Percentiles rank a stretch among this genome's conserved stretches.
phyloP scores from a whole-genome alignment of 2,113 vertebrate species.

The Symphodus melops region DNA sequence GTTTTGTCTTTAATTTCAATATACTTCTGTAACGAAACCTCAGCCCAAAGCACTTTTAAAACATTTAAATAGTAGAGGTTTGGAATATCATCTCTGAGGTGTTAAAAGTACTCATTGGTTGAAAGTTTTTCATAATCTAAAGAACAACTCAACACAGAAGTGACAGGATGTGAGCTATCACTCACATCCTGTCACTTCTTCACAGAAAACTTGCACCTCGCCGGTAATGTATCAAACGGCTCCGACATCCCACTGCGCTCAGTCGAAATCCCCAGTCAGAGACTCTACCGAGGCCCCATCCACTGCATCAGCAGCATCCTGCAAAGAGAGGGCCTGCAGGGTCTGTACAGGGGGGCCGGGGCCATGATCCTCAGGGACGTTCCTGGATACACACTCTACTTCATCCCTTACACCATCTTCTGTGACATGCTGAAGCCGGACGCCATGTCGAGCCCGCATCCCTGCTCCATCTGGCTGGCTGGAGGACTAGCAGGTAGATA shows the following conservation, averaged over 20 bases:
- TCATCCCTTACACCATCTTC: constrained; percentile 90
- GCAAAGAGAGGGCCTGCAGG: constrained; percentile 88
- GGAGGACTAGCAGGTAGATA: constrained; percentile 92
- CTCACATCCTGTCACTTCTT: not conserved
- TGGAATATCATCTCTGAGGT: too few relatives aligned
- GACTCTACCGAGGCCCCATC: constrained; percentile 88
- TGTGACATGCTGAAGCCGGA: constrained; percentile 87
- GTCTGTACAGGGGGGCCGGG: constrained; percentile 89
- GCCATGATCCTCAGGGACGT: constrained; percentile 95
- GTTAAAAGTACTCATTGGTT: too few relatives aligned
- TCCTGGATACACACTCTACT: constrained; percentile 94
- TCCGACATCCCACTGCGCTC: constrained; percentile 68
- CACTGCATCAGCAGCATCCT: constrained; percentile 92
- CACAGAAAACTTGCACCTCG: constrained; percentile 78
- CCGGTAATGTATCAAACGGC: constrained; percentile 65
- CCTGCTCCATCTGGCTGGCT: constrained; percentile 88
- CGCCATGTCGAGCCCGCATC: constrained; percentile 74
- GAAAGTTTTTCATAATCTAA: too few relatives aligned
- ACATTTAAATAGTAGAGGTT: too few relatives aligned
- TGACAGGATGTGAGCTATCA: too few relatives aligned
- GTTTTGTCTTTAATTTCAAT: too few relatives aligned
- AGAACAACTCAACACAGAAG: not conserved
- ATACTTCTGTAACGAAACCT: too few relatives aligned
- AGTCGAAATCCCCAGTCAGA: constrained; percentile 64
- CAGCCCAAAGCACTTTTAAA: too few relatives aligned